These are phyloP conservation scores for Chymomyza caudatula DNA, from an alignment of 2,888 invertebrate genomes.

Conservation along the genomic window DNA sequence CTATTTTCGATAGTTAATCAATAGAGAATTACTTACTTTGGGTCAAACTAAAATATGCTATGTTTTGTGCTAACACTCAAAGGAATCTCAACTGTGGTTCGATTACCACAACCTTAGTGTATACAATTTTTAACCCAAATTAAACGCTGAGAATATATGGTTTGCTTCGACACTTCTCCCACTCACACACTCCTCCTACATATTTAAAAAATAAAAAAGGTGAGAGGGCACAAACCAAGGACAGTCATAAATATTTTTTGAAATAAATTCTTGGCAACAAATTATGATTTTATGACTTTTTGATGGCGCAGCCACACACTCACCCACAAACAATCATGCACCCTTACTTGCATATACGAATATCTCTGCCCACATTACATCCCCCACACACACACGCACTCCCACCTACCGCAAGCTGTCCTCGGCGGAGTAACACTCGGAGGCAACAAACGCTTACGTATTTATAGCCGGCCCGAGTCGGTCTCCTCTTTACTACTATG, in stretches of 20 bases:
- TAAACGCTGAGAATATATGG: background rate
- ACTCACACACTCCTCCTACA: background rate
- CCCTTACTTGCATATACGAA: background rate
- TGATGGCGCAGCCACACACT: constrained; percentile 63
- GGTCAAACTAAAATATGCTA: no score
- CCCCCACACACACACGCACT: constrained; percentile 6
- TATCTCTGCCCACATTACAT: background rate
- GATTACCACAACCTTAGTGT: no score
- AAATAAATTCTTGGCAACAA: constrained; percentile 75
- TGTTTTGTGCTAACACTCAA: no score
- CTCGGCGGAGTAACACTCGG: constrained; percentile 48
- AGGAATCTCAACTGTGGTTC: constrained; percentile 31
- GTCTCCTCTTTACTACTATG: background rate
- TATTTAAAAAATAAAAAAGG: background rate
- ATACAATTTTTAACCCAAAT: background rate
- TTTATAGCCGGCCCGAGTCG: constrained; percentile 54
- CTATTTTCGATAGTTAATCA: constrained; percentile 72
- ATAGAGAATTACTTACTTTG: constrained; percentile 73
- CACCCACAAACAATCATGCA: constrained; percentile 25
- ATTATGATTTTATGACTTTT: constrained; percentile 75
- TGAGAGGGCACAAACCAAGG: background rate
- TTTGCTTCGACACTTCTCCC: background rate
- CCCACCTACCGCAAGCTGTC: constrained; percentile 26
- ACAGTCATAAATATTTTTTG: constrained; percentile 67
- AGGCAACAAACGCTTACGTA: constrained; percentile 46